Evolutionary conservation across 1,140 invertebrate genomes (phyloP), one percentile per base, ranked within the genome.

Genomic region (Druon quercuslanigerum): DNA sequence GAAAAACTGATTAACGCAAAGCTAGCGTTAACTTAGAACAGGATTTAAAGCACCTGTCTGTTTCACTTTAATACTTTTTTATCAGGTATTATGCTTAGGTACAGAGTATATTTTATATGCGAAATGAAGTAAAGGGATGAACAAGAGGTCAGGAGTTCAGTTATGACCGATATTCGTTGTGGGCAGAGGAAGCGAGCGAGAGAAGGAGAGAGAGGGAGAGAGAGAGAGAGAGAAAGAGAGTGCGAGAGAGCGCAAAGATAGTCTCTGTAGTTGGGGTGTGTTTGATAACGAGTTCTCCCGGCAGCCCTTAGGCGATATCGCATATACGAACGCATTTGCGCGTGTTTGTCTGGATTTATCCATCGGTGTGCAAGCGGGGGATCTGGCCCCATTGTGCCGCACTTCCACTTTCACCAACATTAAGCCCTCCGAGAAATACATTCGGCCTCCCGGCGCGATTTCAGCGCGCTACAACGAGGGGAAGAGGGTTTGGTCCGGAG

Each of bases 361-460:
- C 33, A 57, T 57, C 19, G 19, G 56, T 57, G 56, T 57, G 56
- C 19, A 57, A 57, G 56, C 56, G 19, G 19, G 56, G 56, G 56
- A 57, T 57, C 56, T 70, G 51, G 52, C 76, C 72, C 75, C 71
- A 79, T 79, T 82, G 78, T 78, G 75, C 73, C 52, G 73, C 51
- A 51, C 75, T 60, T 77, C 73, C 66, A 79, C 80, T 83, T 79
- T 79, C 77, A 75, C 73, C 75, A 57, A 75, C 78, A 82, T 82
- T 83, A 83, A 83, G 80, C 80, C 80, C 82, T 77, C 66, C 46
- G 82, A 83, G 82, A 78, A 82, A 82, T 83, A 80, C 80, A 80
- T 78, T 82, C 80, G 75, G 79, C 79, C 79, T 74, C 78, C 73
- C 50, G 54, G 71, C 40, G 73, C 81, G 81, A 82, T 82, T 81